Conservation (phyloP, 2,113 vertebrate species). For the Aegithalos caudatus region DNA sequence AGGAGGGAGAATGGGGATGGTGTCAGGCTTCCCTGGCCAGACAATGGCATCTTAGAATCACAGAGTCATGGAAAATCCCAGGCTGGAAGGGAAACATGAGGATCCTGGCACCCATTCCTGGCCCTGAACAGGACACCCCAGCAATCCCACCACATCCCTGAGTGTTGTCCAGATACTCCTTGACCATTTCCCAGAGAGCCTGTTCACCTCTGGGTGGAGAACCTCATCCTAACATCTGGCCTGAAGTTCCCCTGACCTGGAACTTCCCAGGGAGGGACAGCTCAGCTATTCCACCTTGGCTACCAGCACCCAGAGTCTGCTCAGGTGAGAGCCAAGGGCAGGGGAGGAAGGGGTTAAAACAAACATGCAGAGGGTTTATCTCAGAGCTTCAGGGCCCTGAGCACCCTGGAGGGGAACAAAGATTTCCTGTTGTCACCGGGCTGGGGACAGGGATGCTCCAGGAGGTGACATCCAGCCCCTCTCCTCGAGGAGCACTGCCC, state of each 20-base stretch:
- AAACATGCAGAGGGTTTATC: background rate
- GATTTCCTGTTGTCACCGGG: background rate
- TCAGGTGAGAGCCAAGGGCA: background rate
- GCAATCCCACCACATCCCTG: background rate
- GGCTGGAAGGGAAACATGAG: background rate
- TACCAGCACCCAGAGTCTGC: background rate
- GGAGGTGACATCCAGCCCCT: background rate
- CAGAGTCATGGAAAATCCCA: background rate
- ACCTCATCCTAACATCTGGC: background rate
- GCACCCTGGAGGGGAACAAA: background rate
- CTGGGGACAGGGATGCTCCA: background rate
- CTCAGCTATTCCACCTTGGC: fast-evolving
- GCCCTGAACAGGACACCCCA: background rate
- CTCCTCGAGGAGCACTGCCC: fast-evolving
- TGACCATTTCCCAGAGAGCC: background rate
- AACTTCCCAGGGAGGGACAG: background rate
- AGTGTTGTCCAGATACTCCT: too few relatives aligned
- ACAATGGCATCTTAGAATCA: background rate
- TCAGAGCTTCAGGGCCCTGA: background rate
- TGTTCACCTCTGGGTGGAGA: background rate
- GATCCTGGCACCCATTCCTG: background rate
- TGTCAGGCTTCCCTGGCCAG: background rate
- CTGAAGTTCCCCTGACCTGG: background rate
- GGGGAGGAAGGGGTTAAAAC: background rate
- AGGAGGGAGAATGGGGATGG: background rate